These are phyloP conservation scores for Leptinotarsa defecta DNA, from an alignment of 1,140 invertebrate genomes.

Conservation along the genomic window DNA sequence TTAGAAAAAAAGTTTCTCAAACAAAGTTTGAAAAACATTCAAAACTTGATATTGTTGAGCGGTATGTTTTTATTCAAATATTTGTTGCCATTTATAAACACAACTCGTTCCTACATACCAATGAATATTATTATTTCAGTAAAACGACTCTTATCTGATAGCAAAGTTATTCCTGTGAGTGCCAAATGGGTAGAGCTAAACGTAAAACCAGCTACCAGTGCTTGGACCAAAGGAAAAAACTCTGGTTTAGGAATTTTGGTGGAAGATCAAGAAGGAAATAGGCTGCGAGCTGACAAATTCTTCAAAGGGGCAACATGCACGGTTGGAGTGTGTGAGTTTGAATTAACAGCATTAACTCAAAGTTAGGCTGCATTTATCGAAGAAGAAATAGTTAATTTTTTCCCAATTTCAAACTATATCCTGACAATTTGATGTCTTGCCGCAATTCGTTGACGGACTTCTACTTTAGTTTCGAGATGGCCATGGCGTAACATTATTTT, in stretches of 20 bases:
- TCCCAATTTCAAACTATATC: too few species aligned
- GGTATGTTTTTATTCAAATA: too few species aligned
- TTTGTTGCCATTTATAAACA: too few species aligned
- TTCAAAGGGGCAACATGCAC: conserved; percentile 61
- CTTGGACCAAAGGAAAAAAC: conserved; percentile 58
- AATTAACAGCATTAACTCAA: conserved; percentile 39
- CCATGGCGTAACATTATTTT: too few species aligned
- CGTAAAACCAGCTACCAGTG: conserved; percentile 46
- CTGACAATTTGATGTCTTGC: too few species aligned
- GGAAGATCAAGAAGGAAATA: conserved; percentile 65
- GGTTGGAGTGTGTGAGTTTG: conserved; percentile 55
- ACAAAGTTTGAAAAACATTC: too few species aligned
- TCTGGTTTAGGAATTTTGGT: conserved; percentile 65
- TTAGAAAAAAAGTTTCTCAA: too few species aligned
- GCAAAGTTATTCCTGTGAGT: conserved; percentile 47
- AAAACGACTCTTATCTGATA: conserved; percentile 48
- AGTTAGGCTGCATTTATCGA: background rate
- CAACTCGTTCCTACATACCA: too few species aligned
- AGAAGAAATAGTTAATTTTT: background rate
- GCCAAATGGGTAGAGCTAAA: conserved; percentile 49
- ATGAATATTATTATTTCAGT: conserved; percentile 36
- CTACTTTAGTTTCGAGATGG: too few species aligned
- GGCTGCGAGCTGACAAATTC: conserved; percentile 60
- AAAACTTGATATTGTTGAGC: too few species aligned
- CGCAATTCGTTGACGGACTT: too few species aligned